Evolutionary conservation across 2,797 vertebrate species (phyloP).

Genomic region (Tiaroga cobitis): DNA sequence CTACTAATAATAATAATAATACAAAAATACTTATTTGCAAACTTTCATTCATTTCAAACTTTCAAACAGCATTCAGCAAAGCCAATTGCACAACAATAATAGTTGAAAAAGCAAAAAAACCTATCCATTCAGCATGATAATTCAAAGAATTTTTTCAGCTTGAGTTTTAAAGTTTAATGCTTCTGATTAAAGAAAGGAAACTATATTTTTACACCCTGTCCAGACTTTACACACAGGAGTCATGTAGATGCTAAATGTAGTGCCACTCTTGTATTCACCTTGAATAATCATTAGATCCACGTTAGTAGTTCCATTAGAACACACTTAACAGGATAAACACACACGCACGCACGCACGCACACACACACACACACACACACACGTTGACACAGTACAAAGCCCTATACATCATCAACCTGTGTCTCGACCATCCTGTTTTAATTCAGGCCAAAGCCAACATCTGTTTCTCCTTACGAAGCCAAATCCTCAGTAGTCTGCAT

Average conservation of each 20-base stretch:
- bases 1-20: background rate
- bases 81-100: background rate
- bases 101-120: background rate
- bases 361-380: conserved; percentile 23
- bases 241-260: conserved; percentile 21
- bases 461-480: conserved; percentile 60
- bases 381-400: conserved; percentile 31
- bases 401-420: conserved; percentile 50
- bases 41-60: no score
- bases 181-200: background rate
- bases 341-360: background rate
- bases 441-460: conserved; percentile 48
- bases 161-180: background rate
- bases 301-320: conserved; percentile 31
- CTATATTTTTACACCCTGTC: conserved; percentile 15
- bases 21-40: background rate
- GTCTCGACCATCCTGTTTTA: conserved; percentile 42
- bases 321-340: background rate
- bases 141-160: conserved; percentile 21
- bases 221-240: conserved; percentile 1
- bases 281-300: conserved; percentile 23
- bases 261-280: background rate
- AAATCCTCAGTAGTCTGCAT: conserved; percentile 45
- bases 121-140: background rate
- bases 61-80: background rate